A percentile compares a stretch with the other conserved stretches of the same genome.
Evolutionary conservation across 1,140 invertebrate genomes (phyloP).

Genomic region (Aphelinus atriplicis): DNA sequence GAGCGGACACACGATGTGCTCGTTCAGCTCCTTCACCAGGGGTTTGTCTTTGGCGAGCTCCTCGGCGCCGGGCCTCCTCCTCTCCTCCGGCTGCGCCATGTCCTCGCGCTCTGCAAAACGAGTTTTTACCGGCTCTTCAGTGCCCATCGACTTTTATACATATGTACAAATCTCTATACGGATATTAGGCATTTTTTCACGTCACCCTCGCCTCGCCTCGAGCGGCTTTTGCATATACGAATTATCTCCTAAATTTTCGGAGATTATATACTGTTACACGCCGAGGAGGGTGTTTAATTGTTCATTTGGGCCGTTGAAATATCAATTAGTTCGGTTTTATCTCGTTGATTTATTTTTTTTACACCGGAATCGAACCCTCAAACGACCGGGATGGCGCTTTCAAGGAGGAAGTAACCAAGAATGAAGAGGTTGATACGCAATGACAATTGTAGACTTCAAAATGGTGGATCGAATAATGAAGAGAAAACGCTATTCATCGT

Average conservation of each 20-base stretch:
- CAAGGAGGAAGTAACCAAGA: no score
- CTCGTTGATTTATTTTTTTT: background rate
- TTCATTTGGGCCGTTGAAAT: no score
- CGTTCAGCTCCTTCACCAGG: conserved; percentile 72
- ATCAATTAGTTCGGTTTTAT: no score
- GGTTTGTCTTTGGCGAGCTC: conserved; percentile 52
- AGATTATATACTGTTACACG: no score
- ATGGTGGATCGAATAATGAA: no score
- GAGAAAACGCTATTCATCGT: no score
- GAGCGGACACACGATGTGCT: conserved; percentile 77
- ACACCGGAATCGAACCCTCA: background rate
- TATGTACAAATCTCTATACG: no score
- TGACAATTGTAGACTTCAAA: no score
- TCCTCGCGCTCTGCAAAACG: conserved; percentile 30
- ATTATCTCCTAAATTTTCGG: no score
- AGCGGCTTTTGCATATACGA: background rate
- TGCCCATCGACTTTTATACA: background rate
- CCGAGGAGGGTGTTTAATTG: no score
- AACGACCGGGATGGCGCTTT: background rate
- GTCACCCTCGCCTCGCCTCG: background rate
- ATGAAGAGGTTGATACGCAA: no score
- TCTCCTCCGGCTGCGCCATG: conserved; percentile 13
- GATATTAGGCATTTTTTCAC: no score
- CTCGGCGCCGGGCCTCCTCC: conserved; percentile 24
- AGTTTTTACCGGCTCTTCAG: conserved; percentile 29